These are phyloP conservation scores for Drosophila helvetica DNA, from an alignment of 2,888 invertebrate species.

Conservation along the genomic window DNA sequence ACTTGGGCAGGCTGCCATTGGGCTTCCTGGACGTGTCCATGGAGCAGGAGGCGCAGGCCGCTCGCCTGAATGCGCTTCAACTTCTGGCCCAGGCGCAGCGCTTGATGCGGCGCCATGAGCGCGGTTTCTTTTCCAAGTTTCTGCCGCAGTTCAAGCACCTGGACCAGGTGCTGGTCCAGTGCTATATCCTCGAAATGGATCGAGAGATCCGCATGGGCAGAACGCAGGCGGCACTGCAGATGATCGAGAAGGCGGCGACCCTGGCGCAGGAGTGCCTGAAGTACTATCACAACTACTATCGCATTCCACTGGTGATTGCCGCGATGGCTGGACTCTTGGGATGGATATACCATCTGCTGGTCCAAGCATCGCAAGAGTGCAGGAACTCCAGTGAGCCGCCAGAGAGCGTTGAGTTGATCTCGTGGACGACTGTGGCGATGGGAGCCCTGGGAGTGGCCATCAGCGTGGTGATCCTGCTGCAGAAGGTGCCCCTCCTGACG, in stretches of 20 bases:
- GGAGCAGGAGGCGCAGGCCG: constrained; percentile 85
- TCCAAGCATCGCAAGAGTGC: constrained; percentile 48
- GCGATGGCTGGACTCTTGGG: constrained; percentile 88
- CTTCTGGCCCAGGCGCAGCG: constrained; percentile 87
- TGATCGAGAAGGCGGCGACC: constrained; percentile 86
- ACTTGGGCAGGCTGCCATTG: constrained; percentile 78
- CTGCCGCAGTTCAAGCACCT: constrained; percentile 59
- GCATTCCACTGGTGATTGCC: constrained; percentile 87
- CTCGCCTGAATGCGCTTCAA: constrained; percentile 91
- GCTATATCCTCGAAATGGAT: constrained; percentile 31
- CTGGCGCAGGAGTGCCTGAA: constrained; percentile 88
- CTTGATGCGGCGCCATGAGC: constrained; percentile 63
- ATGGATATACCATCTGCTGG: constrained; percentile 87
- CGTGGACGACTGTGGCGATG: constrained; percentile 2
- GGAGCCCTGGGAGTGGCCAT: constrained; percentile 25
- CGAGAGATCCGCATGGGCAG: constrained; percentile 14
- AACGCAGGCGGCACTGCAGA: constrained; percentile 80
- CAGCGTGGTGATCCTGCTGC: constrained; percentile 84
- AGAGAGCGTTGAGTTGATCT: constrained; percentile 10
- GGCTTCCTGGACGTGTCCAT: constrained; percentile 66
- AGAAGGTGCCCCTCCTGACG: constrained; percentile 87
- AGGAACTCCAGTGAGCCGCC: constrained; percentile 32
- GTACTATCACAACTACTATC: constrained; percentile 94
- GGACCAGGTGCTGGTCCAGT: constrained; percentile 37
- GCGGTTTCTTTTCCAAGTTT: constrained; percentile 64